These are phyloP conservation scores for Archips crataeganus DNA, from an alignment of 2,888 invertebrate species.

Conservation along the genomic window DNA sequence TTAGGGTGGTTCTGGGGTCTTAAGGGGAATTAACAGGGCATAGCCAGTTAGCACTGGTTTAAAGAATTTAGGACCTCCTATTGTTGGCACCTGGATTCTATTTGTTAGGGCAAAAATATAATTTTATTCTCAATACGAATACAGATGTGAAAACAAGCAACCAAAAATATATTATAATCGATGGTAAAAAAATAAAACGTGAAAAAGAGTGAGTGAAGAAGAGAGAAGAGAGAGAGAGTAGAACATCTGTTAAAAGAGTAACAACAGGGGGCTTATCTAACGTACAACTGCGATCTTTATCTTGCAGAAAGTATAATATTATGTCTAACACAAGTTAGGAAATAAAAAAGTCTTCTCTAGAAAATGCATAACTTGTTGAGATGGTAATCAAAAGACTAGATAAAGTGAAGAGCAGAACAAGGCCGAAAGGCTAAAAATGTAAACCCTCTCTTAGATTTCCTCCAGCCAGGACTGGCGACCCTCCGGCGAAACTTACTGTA, in stretches of 20 bases:
- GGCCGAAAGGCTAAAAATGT: conserved; percentile 84
- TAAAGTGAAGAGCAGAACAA: conserved; percentile 83
- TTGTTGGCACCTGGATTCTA: conserved; percentile 21
- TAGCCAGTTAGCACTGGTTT: conserved; percentile 77
- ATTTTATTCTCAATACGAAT: background rate
- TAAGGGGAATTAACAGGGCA: conserved; percentile 81
- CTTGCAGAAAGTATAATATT: no score
- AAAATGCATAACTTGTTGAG: conserved; percentile 86
- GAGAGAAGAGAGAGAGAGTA: no score
- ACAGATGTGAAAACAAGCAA: background rate
- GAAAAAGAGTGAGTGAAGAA: no score
- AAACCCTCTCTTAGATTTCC: conserved; percentile 83
- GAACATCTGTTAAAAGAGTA: no score
- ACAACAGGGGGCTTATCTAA: no score
- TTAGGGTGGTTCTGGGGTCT: conserved; percentile 82
- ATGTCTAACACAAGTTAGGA: no score
- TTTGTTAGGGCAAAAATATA: background rate
- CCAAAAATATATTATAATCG: background rate
- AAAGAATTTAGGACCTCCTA: conserved; percentile 51
- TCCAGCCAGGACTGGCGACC: conserved; percentile 75
- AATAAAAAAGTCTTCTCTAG: conserved; percentile 53
- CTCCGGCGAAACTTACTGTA: conserved; percentile 79
- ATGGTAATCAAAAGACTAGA: conserved; percentile 86
- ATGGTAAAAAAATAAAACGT: background rate
- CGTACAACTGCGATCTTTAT: no score